Conservation (phyloP, 30 jellyfish, hydroid and myxozoan species). For the Aurelia aurita region DNA sequence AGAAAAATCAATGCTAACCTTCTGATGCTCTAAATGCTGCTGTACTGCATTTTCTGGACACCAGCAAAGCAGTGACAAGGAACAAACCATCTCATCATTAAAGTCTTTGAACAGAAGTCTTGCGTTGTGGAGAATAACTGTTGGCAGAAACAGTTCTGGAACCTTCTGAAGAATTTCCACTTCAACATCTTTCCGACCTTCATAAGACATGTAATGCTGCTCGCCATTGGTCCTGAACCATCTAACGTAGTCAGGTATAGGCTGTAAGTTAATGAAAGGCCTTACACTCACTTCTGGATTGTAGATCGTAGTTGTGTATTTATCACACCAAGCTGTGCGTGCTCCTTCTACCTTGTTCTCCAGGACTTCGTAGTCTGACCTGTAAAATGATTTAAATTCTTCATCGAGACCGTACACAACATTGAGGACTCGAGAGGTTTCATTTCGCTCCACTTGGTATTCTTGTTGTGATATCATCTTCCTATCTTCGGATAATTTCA, state of each 20-base stretch:
- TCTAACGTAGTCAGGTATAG: constrained; percentile 17
- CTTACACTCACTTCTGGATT: constrained; percentile 1
- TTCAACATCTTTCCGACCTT: background rate
- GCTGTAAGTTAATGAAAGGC: constrained; percentile 7
- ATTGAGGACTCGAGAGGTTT: background rate
- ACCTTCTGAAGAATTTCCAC: background rate
- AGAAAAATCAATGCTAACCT: background rate
- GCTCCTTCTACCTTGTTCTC: constrained; percentile 3
- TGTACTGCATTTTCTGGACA: constrained; percentile 10
- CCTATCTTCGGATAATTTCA: constrained; percentile 6
- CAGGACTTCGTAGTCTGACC: background rate
- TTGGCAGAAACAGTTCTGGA: constrained; percentile 13
- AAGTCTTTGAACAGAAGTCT: background rate
- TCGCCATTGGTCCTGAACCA: constrained; percentile 29
- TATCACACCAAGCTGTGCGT: constrained; percentile 12
- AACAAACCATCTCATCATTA: background rate
- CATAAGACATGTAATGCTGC: constrained; percentile 9
- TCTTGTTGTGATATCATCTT: background rate
- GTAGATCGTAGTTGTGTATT: constrained; percentile 12
- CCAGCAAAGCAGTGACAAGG: constrained; percentile 11
- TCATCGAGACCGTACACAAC: constrained; percentile 12
- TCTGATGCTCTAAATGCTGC: constrained; percentile 3
- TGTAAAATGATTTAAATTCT: background rate
- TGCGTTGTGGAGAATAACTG: constrained; percentile 15
- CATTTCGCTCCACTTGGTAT: background rate